Evolutionary conservation across 2,113 vertebrate species (phyloP).

Genomic region (Ceyx cyanopectus): DNA sequence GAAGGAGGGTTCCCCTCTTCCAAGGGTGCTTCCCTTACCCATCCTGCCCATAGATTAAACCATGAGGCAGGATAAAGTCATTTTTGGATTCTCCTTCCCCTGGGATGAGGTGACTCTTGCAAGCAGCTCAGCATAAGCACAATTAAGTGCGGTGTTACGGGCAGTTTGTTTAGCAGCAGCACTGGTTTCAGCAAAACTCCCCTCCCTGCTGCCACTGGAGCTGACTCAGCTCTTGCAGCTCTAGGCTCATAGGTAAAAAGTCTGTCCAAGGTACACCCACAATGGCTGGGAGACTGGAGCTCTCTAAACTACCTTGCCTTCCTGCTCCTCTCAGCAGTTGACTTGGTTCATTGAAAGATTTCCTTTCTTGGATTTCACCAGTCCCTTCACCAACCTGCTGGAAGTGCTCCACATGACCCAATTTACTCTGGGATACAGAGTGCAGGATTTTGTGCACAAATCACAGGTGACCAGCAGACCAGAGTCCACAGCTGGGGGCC

Average conservation of each 20-base stretch:
- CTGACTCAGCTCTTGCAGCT: not conserved
- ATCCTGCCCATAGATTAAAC: not conserved
- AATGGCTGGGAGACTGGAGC: rapidly evolving
- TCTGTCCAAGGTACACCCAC: not conserved
- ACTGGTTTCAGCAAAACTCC: not conserved
- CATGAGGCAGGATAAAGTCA: not conserved
- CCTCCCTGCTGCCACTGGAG: not conserved
- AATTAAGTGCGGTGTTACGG: not conserved
- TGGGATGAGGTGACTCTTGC: not conserved
- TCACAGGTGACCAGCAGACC: not conserved
- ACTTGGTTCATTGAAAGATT: not conserved
- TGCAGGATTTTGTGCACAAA: not conserved
- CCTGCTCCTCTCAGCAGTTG: not conserved
- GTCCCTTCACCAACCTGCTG: not conserved
- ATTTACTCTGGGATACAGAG: rapidly evolving
- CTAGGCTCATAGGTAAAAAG: not conserved
- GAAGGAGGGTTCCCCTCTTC: not conserved
- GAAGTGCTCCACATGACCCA: not conserved
- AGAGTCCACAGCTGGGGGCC: not conserved
- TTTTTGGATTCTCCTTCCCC: not conserved
- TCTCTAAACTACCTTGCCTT: not conserved
- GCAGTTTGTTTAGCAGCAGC: not conserved
- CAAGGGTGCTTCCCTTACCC: not conserved
- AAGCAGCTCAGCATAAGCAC: rapidly evolving
- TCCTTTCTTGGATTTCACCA: not conserved